Conservation (phyloP, 2,888 invertebrate species). For the Cryptophagus acutangulus region DNA sequence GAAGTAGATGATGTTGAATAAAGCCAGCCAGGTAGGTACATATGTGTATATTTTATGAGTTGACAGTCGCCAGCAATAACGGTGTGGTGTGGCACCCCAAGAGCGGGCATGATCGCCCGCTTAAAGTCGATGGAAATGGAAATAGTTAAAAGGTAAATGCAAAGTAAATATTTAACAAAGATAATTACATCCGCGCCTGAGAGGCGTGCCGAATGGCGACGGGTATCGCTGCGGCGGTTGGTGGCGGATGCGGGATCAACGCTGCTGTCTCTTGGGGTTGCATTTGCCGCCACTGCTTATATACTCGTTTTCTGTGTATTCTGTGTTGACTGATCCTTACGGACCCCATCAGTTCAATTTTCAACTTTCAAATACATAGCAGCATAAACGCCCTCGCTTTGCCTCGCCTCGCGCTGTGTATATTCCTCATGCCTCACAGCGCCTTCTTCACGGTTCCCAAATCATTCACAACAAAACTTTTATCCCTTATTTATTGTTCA, state of each 20-base stretch:
- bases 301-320: slow-evolving; percentile 21
- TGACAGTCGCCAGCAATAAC: too few species aligned
- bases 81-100: too few species aligned
- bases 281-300: slow-evolving; percentile 19
- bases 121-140: slow-evolving; percentile 38
- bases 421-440: slow-evolving; percentile 15
- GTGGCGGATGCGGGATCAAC: slow-evolving; percentile 6
- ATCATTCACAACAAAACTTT: slow-evolving; percentile 17
- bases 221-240: slow-evolving; percentile 1
- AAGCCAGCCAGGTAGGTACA: neutral
- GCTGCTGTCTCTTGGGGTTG: slow-evolving; percentile 31
- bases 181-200: slow-evolving; percentile 48
- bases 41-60: too few species aligned
- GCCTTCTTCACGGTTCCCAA: slow-evolving; percentile 17
- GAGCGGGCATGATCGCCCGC: slow-evolving; percentile 31
- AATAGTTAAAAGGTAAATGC: slow-evolving; percentile 48
- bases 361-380: slow-evolving; percentile 2
- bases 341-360: slow-evolving; percentile 13
- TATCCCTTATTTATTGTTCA: slow-evolving; percentile 16
- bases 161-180: slow-evolving; percentile 46
- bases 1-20: neutral
- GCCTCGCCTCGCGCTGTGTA: too few species aligned
- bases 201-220: slow-evolving; percentile 37
- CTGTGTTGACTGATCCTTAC: slow-evolving; percentile 1
- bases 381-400: slow-evolving; percentile 1